These are phyloP conservation scores for Paratrypauchen microcephalus DNA, from an alignment of 2,797 vertebrate genomes.

Conservation along the genomic window DNA sequence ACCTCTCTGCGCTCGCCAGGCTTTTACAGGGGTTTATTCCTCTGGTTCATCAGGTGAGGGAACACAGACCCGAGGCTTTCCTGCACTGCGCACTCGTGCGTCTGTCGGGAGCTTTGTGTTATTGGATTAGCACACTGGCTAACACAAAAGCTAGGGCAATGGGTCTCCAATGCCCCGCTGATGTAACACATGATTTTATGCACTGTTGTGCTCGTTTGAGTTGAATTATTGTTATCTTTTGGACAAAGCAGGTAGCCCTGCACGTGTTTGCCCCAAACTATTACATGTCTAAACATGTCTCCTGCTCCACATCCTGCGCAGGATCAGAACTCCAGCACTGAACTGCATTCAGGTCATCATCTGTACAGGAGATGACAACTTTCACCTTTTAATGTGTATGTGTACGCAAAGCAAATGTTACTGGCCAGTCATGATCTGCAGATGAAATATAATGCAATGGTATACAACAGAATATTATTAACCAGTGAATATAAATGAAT, in stretches of 20 bases:
- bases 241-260: not conserved
- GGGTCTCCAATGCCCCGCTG: conserved; percentile 2
- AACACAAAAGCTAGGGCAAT: conserved; percentile 33
- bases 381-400: not conserved
- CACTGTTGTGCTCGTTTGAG: not conserved
- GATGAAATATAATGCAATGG: too few relatives aligned
- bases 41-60: conserved; percentile 52
- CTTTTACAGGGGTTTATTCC: conserved; percentile 6
- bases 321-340: not conserved
- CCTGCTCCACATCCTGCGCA: not conserved
- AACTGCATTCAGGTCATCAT: too few relatives aligned
- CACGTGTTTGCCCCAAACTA: not conserved
- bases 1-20: not conserved
- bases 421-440: too few relatives aligned
- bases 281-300: not conserved
- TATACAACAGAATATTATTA: not conserved
- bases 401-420: not conserved
- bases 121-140: conserved; percentile 47
- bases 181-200: not conserved
- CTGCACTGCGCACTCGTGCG: conserved; percentile 34
- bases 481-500: not conserved
- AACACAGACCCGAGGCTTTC: conserved; percentile 14
- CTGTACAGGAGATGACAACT: not conserved
- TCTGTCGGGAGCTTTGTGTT: conserved; percentile 29
- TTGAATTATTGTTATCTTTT: not conserved